A percentile compares a stretch with the other conserved stretches of the same genome.
Conservation (phyloP, 1,140 invertebrate species). For the Formica selysi region DNA sequence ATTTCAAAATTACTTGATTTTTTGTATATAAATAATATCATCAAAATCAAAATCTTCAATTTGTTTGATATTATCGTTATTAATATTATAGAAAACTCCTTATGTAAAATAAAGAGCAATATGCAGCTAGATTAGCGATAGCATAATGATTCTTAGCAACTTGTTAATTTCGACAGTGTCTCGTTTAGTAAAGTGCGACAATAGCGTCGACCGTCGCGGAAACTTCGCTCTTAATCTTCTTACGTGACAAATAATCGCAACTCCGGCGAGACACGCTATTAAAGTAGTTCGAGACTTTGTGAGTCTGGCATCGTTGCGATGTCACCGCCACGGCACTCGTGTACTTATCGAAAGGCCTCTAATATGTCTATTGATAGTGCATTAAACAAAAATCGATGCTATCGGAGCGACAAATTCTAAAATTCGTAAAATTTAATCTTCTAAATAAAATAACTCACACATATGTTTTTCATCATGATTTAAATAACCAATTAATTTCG, state of each 20-base stretch:
- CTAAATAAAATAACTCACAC: not conserved
- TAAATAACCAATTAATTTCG: not conserved
- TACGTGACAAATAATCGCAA: conserved; percentile 60
- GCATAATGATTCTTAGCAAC: conserved; percentile 50
- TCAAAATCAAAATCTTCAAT: not conserved
- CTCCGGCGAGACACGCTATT: conserved; percentile 47
- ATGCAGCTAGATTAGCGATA: conserved; percentile 7
- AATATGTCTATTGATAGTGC: conserved; percentile 18
- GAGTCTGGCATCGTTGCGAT: conserved; percentile 15
- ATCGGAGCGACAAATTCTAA: not conserved
- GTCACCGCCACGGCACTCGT: not conserved
- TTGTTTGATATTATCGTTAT: not conserved
- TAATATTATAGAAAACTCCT: not conserved
- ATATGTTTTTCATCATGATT: too few species aligned
- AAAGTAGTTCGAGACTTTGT: conserved; percentile 53
- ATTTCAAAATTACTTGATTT: not conserved
- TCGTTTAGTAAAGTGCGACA: conserved; percentile 40
- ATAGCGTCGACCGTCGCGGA: conserved; percentile 36
- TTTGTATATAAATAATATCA: not conserved
- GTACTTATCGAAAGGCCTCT: not conserved
- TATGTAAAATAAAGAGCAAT: not conserved
- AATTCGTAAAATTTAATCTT: not conserved
- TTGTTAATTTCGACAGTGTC: conserved; percentile 50
- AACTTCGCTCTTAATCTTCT: conserved; percentile 61
- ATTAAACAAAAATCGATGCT: not conserved